Evolutionary conservation across 2,113 vertebrate genomes (phyloP), one percentile per base, ranked within the genome.

Genomic region (Vidua macroura): DNA sequence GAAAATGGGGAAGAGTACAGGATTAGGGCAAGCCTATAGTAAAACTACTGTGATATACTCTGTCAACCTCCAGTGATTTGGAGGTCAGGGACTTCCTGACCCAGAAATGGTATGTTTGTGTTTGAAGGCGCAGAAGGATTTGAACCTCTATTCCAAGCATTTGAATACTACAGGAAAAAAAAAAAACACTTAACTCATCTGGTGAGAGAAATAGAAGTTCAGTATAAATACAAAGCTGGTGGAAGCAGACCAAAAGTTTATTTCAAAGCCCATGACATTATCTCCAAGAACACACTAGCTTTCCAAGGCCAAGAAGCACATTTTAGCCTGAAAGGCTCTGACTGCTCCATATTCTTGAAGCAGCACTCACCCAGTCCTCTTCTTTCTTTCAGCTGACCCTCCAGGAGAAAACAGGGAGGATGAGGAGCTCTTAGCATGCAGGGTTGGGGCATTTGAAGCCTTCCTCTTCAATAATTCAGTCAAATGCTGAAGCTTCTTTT

Each of bases 81-180:
- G 68, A 93, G 96, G 88, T 96, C 95, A 96, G 91, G 68, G 83
- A 75, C 88, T 86, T 86, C 73, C 76, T 92, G 96, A 90, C 91
- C 88, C 73, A 95, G 83, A 88, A 90, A 95, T 11, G 35, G 48
- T 62, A 41, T 95, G 86, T 95, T 96, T 96, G 88, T 86, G 43
- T 94, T 94, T 86, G 83, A 86, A 93, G 43, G 76, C 83, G 90
- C 73, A 70, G 60, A 72, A 78, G 49, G 56, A 93, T 83, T 72
- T 88, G 69, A 92, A 78, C 33, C 53, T 87, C 86, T 75, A 9
- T 78, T 91, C 69, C 60, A 87, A 86, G 91, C 56, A 79, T 89
- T 81, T 92, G 64, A 90, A 88, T 76, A 58, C 53, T 93, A 60
- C 27, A 49, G 82, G 55, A 64, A 63, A 91, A 35, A 35, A 35